A percentile compares a stretch with the other conserved stretches of the same genome.
phyloP scores from a whole-genome alignment of 2,797 vertebrate species.

The Dendrocincla tyrannina region DNA sequence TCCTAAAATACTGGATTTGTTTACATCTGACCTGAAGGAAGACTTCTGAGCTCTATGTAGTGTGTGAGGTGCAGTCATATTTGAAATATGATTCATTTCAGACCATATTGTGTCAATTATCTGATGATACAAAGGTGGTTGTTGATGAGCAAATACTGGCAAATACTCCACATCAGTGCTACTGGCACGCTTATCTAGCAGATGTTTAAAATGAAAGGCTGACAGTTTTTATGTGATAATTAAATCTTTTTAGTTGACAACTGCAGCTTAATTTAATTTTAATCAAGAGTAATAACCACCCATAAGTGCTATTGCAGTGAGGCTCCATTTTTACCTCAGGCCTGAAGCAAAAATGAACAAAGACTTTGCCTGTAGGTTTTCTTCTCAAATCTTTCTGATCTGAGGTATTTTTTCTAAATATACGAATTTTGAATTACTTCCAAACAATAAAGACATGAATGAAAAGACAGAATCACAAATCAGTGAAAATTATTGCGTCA shows the following conservation, averaged over 20 bases:
- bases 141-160: conserved; percentile 68
- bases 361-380: neutral
- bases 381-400: neutral
- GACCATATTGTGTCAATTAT: conserved; percentile 22
- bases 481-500: neutral
- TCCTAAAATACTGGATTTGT: neutral
- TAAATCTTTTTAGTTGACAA: conserved; percentile 71
- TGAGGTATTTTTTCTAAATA: neutral
- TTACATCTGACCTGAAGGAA: neutral
- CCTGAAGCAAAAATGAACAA: neutral
- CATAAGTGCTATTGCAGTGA: conserved; percentile 32
- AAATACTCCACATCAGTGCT: conserved; percentile 42
- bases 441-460: neutral
- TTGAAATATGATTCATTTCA: conserved; percentile 19
- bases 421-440: neutral
- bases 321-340: conserved; percentile 16
- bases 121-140: conserved; percentile 21
- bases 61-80: neutral
- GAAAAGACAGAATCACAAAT: neutral
- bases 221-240: conserved; percentile 71
- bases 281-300: conserved; percentile 73
- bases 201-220: conserved; percentile 73
- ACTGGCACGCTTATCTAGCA: conserved; percentile 55
- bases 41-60: neutral
- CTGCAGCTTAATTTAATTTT: conserved; percentile 74